A percentile compares a stretch with the other conserved stretches of the same genome.
Conservation (phyloP, 2,888 invertebrate genomes). For the Pyrrhia umbra region DNA sequence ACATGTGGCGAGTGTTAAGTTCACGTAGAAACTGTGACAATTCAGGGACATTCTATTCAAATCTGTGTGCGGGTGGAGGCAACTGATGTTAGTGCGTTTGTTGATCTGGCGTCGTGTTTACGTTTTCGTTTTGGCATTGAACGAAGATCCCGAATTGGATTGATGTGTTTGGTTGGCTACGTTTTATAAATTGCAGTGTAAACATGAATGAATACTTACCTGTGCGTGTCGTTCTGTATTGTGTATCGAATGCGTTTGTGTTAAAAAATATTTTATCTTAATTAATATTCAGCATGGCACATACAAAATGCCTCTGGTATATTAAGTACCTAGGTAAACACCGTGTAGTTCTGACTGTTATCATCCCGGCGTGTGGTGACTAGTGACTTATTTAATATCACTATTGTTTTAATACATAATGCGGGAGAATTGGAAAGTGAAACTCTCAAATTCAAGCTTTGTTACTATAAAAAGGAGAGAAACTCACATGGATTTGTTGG, state of each 20-base stretch:
- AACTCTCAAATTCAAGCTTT: neutral
- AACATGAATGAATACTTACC: slow-evolving; percentile 73
- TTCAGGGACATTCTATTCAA: slow-evolving; percentile 74
- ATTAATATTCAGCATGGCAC: slow-evolving; percentile 2
- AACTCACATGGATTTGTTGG: slow-evolving; percentile 13
- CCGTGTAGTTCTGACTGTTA: slow-evolving; percentile 8
- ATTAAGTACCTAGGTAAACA: slow-evolving; percentile 14
- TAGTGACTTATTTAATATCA: neutral
- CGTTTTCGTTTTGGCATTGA: slow-evolving; percentile 85
- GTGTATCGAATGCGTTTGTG: slow-evolving; percentile 22
- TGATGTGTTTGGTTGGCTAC: slow-evolving; percentile 78
- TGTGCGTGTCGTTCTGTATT: slow-evolving; percentile 55
- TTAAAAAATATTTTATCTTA: neutral
- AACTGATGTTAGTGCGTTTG: slow-evolving; percentile 76
- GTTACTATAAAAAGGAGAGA: slow-evolving; percentile 2
- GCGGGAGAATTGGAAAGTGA: slow-evolving; percentile 17
- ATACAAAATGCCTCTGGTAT: slow-evolving; percentile 7
- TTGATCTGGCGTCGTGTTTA: slow-evolving; percentile 85
- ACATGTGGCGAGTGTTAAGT: slow-evolving; percentile 69
- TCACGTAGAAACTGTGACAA: slow-evolving; percentile 71
- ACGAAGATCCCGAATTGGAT: slow-evolving; percentile 84
- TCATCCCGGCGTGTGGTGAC: slow-evolving; percentile 17
- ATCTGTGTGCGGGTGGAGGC: slow-evolving; percentile 69
- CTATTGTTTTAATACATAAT: slow-evolving; percentile 9
- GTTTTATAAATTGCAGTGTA: slow-evolving; percentile 73